These are phyloP conservation scores for Heteronetta atricapilla DNA, from an alignment of 2,113 vertebrate species.

Conservation along the genomic window DNA sequence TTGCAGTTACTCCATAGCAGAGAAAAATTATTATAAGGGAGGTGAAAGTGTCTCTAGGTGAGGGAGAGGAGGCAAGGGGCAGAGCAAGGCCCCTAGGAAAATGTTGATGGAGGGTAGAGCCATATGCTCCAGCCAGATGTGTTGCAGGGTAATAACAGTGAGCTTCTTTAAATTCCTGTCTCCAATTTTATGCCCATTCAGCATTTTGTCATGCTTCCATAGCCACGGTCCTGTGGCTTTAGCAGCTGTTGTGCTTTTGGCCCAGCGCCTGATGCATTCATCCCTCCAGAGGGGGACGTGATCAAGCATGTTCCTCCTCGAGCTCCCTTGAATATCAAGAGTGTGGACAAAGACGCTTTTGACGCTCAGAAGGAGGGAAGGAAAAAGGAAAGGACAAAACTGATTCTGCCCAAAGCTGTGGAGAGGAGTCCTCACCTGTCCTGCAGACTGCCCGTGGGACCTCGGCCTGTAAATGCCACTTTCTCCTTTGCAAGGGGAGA, in stretches of 20 bases:
- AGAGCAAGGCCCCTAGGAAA: background rate
- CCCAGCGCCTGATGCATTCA: fast-evolving
- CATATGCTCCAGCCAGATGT: background rate
- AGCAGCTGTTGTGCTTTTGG: background rate
- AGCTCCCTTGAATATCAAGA: background rate
- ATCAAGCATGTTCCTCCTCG: background rate
- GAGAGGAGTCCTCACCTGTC: no score
- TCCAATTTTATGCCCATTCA: background rate
- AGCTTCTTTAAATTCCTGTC: background rate
- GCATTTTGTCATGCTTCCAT: background rate
- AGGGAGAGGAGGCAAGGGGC: background rate
- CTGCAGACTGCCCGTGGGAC: background rate
- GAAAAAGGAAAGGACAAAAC: background rate
- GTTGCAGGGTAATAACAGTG: background rate
- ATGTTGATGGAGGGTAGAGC: background rate
- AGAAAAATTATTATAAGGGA: no score
- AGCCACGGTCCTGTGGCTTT: background rate
- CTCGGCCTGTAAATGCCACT: background rate
- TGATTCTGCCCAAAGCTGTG: background rate
- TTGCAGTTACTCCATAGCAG: background rate
- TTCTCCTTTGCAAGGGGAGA: background rate
- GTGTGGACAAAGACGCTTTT: background rate
- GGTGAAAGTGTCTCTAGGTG: background rate
- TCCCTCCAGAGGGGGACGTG: background rate
- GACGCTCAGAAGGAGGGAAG: background rate